Conservation (phyloP, 2,113 vertebrate species). For the Pygoscelis antarcticus region DNA sequence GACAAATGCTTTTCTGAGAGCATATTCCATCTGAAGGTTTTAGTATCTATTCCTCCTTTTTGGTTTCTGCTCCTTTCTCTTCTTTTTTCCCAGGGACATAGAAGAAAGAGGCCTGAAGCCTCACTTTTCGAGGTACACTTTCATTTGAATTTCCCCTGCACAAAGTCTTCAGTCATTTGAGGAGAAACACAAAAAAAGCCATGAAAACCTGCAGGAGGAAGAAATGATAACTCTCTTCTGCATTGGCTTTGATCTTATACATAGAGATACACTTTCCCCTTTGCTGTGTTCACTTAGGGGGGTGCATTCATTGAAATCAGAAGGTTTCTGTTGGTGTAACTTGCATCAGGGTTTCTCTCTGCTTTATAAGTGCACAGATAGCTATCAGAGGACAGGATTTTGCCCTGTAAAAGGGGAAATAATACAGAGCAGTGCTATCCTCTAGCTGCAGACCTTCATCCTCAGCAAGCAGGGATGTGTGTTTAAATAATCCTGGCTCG, state of each 20-base stretch:
- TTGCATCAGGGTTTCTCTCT: background rate
- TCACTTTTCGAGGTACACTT: background rate
- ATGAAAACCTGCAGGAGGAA: background rate
- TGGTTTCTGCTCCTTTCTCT: background rate
- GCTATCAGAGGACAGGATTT: background rate
- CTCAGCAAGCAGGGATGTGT: background rate
- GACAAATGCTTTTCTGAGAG: background rate
- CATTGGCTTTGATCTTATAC: background rate
- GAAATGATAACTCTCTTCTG: background rate
- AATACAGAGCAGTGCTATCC: background rate
- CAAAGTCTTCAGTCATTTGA: background rate
- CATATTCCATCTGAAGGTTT: background rate
- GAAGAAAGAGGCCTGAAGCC: background rate
- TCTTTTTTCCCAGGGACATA: background rate
- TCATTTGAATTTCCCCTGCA: background rate
- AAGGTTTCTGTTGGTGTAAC: background rate
- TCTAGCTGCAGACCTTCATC: background rate
- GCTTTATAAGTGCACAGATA: background rate
- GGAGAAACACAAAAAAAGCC: background rate
- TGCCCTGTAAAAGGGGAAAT: background rate
- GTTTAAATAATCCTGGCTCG: background rate
- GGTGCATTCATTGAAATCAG: background rate
- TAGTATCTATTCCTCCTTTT: background rate
- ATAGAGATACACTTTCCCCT: background rate
- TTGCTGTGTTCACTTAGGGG: background rate